Evolutionary conservation across 2,888 invertebrate species (phyloP).

Genomic region (Galerucella calmariensis): DNA sequence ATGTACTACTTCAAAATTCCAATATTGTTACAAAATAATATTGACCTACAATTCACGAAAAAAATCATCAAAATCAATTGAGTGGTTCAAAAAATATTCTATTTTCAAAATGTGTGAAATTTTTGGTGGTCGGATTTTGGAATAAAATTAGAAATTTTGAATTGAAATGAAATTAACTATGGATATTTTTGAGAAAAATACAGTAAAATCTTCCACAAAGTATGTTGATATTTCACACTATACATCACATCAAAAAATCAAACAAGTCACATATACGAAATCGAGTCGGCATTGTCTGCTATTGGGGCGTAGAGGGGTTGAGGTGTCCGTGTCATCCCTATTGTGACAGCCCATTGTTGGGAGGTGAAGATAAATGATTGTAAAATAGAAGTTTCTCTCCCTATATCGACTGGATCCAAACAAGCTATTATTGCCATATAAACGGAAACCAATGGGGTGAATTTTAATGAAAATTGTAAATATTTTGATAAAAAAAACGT

Average conservation of each 20-base stretch:
- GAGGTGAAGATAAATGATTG: constrained; percentile 65
- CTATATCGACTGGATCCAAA: constrained; percentile 52
- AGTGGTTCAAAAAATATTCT: too few species aligned
- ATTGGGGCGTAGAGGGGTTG: constrained; percentile 22
- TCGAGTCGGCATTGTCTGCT: constrained; percentile 6
- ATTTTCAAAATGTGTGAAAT: too few species aligned
- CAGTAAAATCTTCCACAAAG: not conserved
- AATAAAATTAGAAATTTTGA: too few species aligned
- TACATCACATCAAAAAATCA: constrained; percentile 12
- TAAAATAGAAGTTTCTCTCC: constrained; percentile 62
- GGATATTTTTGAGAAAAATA: too few species aligned
- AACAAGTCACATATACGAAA: constrained; percentile 14
- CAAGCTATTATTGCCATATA: constrained; percentile 60
- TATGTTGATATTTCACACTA: constrained; percentile 9
- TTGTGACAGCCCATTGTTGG: constrained; percentile 64
- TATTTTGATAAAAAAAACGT: constrained; percentile 42
- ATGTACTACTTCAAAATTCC: too few species aligned
- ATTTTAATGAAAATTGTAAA: constrained; percentile 57
- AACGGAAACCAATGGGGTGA: constrained; percentile 61
- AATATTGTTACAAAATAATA: too few species aligned
- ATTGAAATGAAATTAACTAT: too few species aligned
- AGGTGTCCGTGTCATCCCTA: constrained; percentile 60
- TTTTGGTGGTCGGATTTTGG: too few species aligned
- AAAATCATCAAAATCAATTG: too few species aligned
- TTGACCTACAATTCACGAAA: too few species aligned